Evolutionary conservation across 1,140 invertebrate genomes (phyloP), one percentile per base, ranked within the genome.

Genomic region (Drosophila bocki): DNA sequence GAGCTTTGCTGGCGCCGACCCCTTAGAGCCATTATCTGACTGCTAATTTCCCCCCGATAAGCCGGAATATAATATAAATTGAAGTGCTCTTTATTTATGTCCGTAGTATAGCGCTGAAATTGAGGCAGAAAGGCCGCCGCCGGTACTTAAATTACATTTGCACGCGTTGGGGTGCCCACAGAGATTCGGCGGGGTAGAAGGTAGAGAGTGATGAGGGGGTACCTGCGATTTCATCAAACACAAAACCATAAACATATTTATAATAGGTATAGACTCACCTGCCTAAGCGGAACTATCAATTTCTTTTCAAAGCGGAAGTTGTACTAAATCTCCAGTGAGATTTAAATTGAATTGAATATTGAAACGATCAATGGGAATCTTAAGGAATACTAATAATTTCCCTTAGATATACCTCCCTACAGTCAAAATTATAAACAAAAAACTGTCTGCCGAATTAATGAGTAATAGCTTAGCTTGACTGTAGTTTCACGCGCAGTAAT

Each of bases 81-180:
- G 53, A 74, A 74, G 70, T 74, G 70, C 70, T 60, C 37, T 72
- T 74, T 72, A 74, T 60, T 74, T 72, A 74, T 72, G 41, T 70
- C 67, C 62, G 62, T 65, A 54, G 22, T 45, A 47, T 45, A 67
- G 19, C 48, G 64, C 19, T 37, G 39, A 51, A 72, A 74, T 74
- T 51, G 37, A 51, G 35, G 37, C 53, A 41, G 35, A 74, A 72
- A 59, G 67, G 54, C 70, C 70, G 53, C 13, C 53, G 37, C 35
- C 53, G 53, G 70, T 72, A 72, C 67, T 72, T 44, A 51, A 74
- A 72, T 74, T 72, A 74, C 70, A 50, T 51, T 60, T 68, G 39
- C 60, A 62, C 59, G 48, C 63, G n/a, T 56, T 70, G 67, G 70
- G 67, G 22, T 48, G 39, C 9, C 44, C 33, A 7, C 33, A 32